Evolutionary conservation across 2,113 vertebrate species (phyloP).

Genomic region (Albula glossodonta): DNA sequence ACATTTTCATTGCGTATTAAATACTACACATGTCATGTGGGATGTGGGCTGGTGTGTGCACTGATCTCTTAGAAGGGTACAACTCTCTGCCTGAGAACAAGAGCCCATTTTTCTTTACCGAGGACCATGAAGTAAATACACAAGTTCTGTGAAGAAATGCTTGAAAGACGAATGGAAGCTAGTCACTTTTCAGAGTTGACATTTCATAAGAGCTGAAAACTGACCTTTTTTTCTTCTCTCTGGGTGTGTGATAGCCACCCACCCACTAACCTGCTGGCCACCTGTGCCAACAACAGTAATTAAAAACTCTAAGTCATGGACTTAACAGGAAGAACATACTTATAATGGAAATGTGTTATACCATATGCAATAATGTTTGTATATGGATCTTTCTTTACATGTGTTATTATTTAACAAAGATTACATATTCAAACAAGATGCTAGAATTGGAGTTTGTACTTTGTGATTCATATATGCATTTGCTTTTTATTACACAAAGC

Average conservation of each 20-base stretch:
- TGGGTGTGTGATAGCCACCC: constrained; percentile 49
- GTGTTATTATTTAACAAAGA: neutral
- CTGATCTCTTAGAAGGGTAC: constrained; percentile 34
- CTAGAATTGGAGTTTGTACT: neutral
- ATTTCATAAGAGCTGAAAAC: constrained; percentile 57
- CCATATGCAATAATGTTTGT: constrained; percentile 34
- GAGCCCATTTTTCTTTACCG: constrained; percentile 57
- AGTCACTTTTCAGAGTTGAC: constrained; percentile 52
- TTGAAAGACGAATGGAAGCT: constrained; percentile 55
- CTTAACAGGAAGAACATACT: constrained; percentile 25
- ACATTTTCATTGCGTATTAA: constrained; percentile 62
- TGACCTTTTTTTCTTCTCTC: constrained; percentile 48
- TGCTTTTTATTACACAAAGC: neutral
- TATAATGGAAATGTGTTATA: constrained; percentile 24
- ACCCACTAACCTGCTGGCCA: constrained; percentile 49
- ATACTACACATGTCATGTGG: constrained; percentile 47
- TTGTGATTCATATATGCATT: neutral
- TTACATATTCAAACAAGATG: neutral
- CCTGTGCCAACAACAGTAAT: constrained; percentile 52
- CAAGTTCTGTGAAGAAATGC: constrained; percentile 47
- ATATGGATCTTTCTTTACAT: constrained; percentile 6
- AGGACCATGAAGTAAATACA: constrained; percentile 66
- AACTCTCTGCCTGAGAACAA: constrained; percentile 56
- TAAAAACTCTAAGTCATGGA: constrained; percentile 44
- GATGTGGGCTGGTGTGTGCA: constrained; percentile 60